Evolutionary conservation across 2,888 invertebrate species (phyloP).

Genomic region (Bibio marci): DNA sequence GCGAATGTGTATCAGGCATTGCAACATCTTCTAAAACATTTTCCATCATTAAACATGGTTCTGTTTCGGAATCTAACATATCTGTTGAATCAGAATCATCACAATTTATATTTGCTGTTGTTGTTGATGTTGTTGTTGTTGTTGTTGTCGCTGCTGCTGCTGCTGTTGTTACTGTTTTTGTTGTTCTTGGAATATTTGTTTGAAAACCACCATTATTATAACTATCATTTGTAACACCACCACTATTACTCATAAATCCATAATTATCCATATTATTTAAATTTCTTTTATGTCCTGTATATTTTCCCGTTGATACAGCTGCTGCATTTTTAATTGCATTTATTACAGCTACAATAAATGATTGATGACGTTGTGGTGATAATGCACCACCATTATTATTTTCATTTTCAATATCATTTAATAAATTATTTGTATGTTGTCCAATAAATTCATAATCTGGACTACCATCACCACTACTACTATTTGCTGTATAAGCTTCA

Average conservation of each 20-base stretch:
- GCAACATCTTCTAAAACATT: constrained; percentile 51
- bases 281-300: neutral
- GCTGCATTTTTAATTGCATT: constrained; percentile 46
- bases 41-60: constrained; percentile 67
- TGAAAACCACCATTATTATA: too few species aligned
- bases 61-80: constrained; percentile 65
- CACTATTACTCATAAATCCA: neutral
- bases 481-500: constrained; percentile 52
- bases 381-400: constrained; percentile 27
- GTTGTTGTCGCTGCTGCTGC: constrained; percentile 16
- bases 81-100: constrained; percentile 59
- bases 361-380: constrained; percentile 45
- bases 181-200: constrained; percentile 12
- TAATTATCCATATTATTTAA: neutral
- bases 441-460: constrained; percentile 34
- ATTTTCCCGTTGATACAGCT: constrained; percentile 13
- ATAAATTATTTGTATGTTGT: constrained; percentile 12
- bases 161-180: constrained; percentile 12
- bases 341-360: constrained; percentile 55
- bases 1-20: constrained; percentile 44
- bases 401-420: neutral
- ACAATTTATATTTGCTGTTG: constrained; percentile 6
- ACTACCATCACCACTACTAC: constrained; percentile 46
- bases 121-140: neutral
- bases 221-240: neutral